Conservation (phyloP, 2,797 vertebrate genomes). For the Phyllotis vaccarum region DNA sequence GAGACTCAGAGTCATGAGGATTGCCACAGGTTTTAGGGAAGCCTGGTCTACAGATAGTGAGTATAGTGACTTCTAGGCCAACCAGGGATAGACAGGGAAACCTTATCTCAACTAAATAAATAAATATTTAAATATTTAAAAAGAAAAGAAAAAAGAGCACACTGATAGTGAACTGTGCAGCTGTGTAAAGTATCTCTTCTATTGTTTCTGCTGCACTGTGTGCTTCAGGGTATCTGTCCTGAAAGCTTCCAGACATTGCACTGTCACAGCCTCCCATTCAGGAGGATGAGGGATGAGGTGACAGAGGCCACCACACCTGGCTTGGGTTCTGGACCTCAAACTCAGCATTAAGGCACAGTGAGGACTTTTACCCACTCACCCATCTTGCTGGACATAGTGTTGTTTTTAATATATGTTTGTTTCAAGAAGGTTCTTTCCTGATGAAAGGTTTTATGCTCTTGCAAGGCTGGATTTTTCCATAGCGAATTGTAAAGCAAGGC, state of each 20-base stretch:
- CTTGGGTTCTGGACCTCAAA: not conserved
- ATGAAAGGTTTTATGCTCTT: too few relatives aligned
- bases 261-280: too few relatives aligned
- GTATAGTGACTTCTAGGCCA: not conserved
- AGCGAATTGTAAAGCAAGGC: not conserved
- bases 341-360: not conserved
- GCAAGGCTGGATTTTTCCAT: not conserved
- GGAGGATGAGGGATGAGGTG: not conserved
- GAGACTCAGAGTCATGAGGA: not conserved
- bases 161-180: not conserved
- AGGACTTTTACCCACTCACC: not conserved
- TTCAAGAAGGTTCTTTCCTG: not conserved
- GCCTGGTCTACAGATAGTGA: not conserved
- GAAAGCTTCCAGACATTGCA: not conserved
- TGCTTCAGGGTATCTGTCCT: not conserved
- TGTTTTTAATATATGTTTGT: not conserved
- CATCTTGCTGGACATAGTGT: not conserved
- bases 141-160: not conserved
- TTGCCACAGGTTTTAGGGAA: not conserved
- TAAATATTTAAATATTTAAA: not conserved
- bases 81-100: not conserved
- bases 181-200: not conserved
- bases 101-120: not conserved
- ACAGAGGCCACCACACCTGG: not conserved
- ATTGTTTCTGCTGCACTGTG: not conserved